These are phyloP conservation scores for Synanthedon andrenaeformis DNA, from an alignment of 2,888 invertebrate genomes.

Conservation along the genomic window DNA sequence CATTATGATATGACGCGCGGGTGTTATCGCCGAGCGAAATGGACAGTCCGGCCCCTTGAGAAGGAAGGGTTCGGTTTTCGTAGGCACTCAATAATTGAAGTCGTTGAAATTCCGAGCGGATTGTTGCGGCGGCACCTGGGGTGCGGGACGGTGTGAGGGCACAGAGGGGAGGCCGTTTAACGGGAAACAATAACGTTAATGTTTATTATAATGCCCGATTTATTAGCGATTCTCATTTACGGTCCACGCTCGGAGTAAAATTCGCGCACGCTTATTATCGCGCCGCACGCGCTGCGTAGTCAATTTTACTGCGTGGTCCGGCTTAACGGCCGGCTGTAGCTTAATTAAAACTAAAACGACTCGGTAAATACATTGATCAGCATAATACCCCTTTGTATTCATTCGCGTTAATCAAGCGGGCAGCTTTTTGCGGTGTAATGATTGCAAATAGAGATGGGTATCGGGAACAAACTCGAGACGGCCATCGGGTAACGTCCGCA, in stretches of 20 bases:
- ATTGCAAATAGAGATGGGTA: slow-evolving; percentile 15
- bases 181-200: slow-evolving; percentile 62
- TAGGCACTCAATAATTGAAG: slow-evolving; percentile 67
- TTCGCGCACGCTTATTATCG: slow-evolving; percentile 49
- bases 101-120: slow-evolving; percentile 64
- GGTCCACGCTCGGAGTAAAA: slow-evolving; percentile 41
- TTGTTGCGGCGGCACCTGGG: slow-evolving; percentile 56
- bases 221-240: slow-evolving; percentile 63
- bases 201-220: slow-evolving; percentile 67
- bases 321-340: slow-evolving; percentile 44
- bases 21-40: slow-evolving; percentile 55
- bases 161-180: slow-evolving; percentile 29
- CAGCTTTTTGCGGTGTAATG: slow-evolving; percentile 28
- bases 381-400: slow-evolving; percentile 31
- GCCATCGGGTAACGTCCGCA: slow-evolving; percentile 14
- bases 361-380: slow-evolving; percentile 47
- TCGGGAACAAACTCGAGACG: slow-evolving; percentile 22
- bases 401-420: slow-evolving; percentile 28
- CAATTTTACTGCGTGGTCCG: slow-evolving; percentile 47
- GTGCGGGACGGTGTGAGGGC: slow-evolving; percentile 12
- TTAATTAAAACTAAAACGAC: slow-evolving; percentile 65
- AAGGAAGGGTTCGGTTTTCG: slow-evolving; percentile 58
- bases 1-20: slow-evolving; percentile 29
- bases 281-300: slow-evolving; percentile 34
- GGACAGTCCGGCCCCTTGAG: slow-evolving; percentile 63